Evolutionary conservation across 2,113 vertebrate species (phyloP), one percentile per base, ranked within the genome.

Genomic region (Felis chaus): DNA sequence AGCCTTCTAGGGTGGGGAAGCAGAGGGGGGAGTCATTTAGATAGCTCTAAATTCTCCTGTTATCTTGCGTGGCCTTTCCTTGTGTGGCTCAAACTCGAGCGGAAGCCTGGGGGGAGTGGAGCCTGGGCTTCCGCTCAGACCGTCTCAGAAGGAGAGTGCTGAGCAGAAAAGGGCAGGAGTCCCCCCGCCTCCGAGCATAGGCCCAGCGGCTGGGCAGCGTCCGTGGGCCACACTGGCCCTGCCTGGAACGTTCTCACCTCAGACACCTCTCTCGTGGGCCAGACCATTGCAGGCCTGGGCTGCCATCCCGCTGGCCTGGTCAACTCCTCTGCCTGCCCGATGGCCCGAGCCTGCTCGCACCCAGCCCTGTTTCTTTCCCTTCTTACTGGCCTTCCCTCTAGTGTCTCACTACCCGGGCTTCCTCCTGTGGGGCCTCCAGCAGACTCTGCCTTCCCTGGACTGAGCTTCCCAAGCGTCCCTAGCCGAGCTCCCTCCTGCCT

Each of bases 241-340:
- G 66, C 66, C 41, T 6, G 12, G 63, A 36, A 48, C 27, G 9
- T 36, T 41, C 45, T 41, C 3, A 36, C n/a, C 61, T n/a, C 53
- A 71, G 48, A 69, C 33, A 2, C 10, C 57, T 25, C 50, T 78
- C 79, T 27, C 69, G 9, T 21, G 86, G 81, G 48, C 31, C 19
- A 4, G 39, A 48, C 31, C 39, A 18, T 27, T 4, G 31, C 7
- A 7, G 31, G 45, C 13, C 41, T 14, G 12, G 84, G 21, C 41
- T 16, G 12, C 63, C 14, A 5, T 12, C 71, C 74, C 1, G 4
- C 53, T 39, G 45, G 25, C 48, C 79, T 19, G 12, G 53, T 29
- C 18, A 3, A 0, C 14, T 68, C 45, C 48, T n/a, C 45, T 14
- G 11, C 41, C 33, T 0, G 1, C 13, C 45, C 0, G 0, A 0